These are phyloP conservation scores for Cephalopholis sonnerati DNA, from an alignment of 2,113 vertebrate genomes.

Conservation along the genomic window DNA sequence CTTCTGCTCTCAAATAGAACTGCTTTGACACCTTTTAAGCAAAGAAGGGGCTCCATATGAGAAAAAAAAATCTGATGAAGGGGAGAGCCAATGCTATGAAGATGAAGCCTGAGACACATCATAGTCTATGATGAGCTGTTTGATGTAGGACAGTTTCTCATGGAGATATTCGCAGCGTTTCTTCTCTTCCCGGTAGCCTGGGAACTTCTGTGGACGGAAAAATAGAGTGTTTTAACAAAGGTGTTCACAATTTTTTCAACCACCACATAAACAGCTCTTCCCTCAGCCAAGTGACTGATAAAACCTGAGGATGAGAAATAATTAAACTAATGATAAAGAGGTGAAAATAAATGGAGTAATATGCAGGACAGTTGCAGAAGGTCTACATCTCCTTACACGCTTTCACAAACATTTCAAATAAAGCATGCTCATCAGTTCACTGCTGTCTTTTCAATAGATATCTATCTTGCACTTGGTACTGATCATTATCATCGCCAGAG, in stretches of 20 bases:
- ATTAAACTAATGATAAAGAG: background rate
- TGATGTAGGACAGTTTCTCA: conserved; percentile 91
- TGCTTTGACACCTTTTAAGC: conserved; percentile 5
- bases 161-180: conserved; percentile 89
- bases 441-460: too few species aligned
- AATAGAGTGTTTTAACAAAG: background rate
- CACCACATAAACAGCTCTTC: background rate
- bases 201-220: conserved; percentile 83
- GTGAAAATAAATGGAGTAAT: background rate
- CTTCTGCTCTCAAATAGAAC: conserved; percentile 22
- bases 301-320: background rate
- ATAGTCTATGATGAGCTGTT: conserved; percentile 87
- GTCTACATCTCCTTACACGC: background rate
- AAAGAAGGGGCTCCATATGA: background rate
- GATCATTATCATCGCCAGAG: too few species aligned
- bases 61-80: background rate
- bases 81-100: conserved; percentile 57
- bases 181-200: conserved; percentile 89
- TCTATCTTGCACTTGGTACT: too few species aligned
- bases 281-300: background rate
- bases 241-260: background rate
- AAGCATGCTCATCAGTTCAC: too few species aligned
- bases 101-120: conserved; percentile 77
- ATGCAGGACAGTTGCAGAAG: background rate
- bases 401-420: too few species aligned